Conservation (phyloP, 2,797 vertebrate species). For the Cichlasoma orientale region DNA sequence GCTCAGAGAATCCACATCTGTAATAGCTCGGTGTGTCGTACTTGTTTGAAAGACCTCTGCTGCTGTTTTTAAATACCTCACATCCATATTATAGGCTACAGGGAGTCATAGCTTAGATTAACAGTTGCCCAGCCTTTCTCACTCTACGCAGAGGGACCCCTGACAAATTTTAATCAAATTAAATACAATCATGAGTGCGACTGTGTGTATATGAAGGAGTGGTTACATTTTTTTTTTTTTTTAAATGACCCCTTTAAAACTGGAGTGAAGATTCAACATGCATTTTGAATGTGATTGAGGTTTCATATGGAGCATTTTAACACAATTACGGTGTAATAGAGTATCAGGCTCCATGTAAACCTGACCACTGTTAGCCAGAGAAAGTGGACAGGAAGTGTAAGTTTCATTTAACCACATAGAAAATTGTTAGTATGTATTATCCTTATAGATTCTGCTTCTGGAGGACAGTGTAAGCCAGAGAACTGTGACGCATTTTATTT, state of each 20-base stretch:
- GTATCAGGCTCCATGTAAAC: neutral
- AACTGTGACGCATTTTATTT: neutral
- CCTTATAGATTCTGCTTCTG: neutral
- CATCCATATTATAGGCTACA: constrained; percentile 16
- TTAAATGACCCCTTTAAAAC: neutral
- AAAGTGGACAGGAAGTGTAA: neutral
- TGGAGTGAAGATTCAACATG: neutral
- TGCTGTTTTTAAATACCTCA: constrained; percentile 21
- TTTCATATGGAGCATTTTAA: neutral
- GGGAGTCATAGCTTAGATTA: constrained; percentile 21
- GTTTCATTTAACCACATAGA: neutral
- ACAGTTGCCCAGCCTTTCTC: constrained; percentile 1
- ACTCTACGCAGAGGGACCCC: neutral
- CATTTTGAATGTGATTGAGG: neutral
- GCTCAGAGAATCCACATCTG: constrained; percentile 2
- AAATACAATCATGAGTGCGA: neutral
- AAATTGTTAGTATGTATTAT: neutral
- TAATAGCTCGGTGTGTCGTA: neutral
- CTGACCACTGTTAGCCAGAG: fast-evolving
- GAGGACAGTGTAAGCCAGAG: neutral
- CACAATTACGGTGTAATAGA: neutral
- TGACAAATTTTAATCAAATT: constrained; percentile 22
- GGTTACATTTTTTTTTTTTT: neutral
- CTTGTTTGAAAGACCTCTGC: constrained; percentile 22
- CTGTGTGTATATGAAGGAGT: neutral